phyloP scores from a whole-genome alignment of 2,113 vertebrate species.

The Pelvicachromis taeniatus region DNA sequence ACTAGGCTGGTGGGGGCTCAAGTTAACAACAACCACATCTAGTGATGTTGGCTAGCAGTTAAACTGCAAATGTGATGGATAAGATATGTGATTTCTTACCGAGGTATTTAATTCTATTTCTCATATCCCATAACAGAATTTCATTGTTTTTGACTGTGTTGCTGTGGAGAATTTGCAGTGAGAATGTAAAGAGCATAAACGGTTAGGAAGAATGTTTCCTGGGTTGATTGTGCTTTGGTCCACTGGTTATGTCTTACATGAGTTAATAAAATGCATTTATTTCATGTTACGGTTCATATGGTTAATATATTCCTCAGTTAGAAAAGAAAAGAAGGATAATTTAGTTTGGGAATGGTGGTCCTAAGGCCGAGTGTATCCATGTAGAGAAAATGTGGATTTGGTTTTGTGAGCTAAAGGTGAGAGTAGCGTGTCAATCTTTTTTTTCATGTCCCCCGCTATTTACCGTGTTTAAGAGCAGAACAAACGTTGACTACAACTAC shows the following conservation, averaged over 20 bases:
- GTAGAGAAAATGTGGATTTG: not conserved
- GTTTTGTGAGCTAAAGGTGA: not conserved
- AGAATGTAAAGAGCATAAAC: not conserved
- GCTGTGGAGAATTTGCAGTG: not conserved
- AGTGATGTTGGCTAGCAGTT: not conserved
- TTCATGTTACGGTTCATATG: not conserved
- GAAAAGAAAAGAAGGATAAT: not conserved
- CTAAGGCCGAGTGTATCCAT: too few relatives aligned
- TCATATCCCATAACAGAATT: not conserved
- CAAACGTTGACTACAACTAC: not conserved
- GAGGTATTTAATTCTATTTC: not conserved
- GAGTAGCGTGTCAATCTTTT: not conserved
- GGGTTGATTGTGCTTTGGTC: not conserved
- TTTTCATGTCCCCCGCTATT: not conserved
- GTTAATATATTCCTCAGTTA: not conserved
- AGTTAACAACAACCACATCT: not conserved
- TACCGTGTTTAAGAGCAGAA: not conserved
- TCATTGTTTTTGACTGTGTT: not conserved
- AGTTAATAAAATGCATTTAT: not conserved
- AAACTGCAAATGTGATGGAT: not conserved
- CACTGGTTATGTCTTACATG: not conserved
- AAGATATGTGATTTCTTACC: not conserved
- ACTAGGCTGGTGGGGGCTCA: not conserved
- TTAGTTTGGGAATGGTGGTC: not conserved
- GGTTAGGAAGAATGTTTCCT: not conserved